A percentile compares a stretch with the other conserved stretches of the same genome.
phyloP scores from a whole-genome alignment of 2,113 vertebrate genomes.

The Clarias macrocephalus region DNA sequence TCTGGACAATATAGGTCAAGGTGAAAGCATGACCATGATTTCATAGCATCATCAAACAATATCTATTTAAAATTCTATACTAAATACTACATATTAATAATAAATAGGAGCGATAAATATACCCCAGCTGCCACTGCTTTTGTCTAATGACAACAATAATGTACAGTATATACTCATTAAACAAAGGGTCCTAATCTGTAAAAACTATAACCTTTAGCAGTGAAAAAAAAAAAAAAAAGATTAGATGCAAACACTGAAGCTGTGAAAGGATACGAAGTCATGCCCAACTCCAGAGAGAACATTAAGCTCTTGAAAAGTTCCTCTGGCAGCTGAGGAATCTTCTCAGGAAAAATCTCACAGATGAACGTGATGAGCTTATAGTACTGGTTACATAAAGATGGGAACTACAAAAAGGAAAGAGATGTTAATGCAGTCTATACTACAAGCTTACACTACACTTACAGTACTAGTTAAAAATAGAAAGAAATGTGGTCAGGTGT shows the following conservation, averaged over 20 bases:
- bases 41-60: neutral
- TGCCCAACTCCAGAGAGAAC: constrained; percentile 96
- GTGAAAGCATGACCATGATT: constrained; percentile 20
- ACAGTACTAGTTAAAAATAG: neutral
- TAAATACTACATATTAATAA: neutral
- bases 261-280: constrained; percentile 95
- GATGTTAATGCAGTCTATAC: neutral
- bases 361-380: constrained; percentile 99
- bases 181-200: neutral
- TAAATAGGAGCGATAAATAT: too few species aligned
- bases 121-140: neutral
- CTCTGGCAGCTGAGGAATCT: constrained; percentile 97
- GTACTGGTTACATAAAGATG: constrained; percentile 97
- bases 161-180: neutral
- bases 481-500: neutral
- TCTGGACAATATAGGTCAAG: constrained; percentile 72
- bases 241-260: neutral
- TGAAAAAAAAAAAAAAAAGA: neutral
- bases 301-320: constrained; percentile 98
- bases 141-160: neutral
- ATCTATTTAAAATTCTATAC: neutral
- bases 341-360: constrained; percentile 99
- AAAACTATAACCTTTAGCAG: neutral
- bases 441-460: neutral
- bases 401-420: constrained; percentile 81